Base-by-base conservation (phyloP, 2,113 vertebrate genomes). In the Oplegnathus fasciatus region DNA sequence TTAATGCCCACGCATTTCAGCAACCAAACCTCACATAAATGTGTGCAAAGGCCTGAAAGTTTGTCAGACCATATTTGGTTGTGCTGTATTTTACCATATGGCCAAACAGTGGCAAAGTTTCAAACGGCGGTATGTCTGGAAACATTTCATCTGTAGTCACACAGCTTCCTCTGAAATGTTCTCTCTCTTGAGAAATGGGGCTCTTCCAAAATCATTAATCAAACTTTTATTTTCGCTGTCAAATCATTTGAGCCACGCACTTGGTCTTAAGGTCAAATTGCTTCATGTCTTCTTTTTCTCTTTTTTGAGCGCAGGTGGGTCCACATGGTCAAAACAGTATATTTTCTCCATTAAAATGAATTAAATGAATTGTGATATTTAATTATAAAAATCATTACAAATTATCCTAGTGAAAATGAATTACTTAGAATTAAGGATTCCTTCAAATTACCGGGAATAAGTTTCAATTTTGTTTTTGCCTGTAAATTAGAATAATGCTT, bases 1-100 rank as follows among this genome's bases (percentile, higher is more conserved):
- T 81, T 61, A 80, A 83, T 90, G 65, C 70, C 79, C 76, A 88
- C 55, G 2, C 69, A 71, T 78, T 86, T 76, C 64, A 74, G 60
- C 64, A 85, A 80, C 42, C 34, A 48, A 68, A 81, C n/a, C 26
- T 42, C 30, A 37, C 69, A 76, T 30, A 58, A 85, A 46, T 54
- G 40, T 71, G 34, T 50, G 15, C n/a, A 78, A 55, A 80, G 7
- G 6, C 17, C 69, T 70, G 24, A 79, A 82, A 75, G 68, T 82
- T 72, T 79, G n/a, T 85, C 61, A 70, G 28, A 54, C 48, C n/a
- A 50, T 75, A 30, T 70, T 62, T 83, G 73, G 6, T 74, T n/a
- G 9, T 2, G 32, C 22, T 58, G 50, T 50, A 28, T 40, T 71
- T 81, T 40, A 71, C 54, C 64, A 68, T 52, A 58, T 54, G 32